phyloP scores from a whole-genome alignment of 2,113 vertebrate species.

The Narcine bancroftii region DNA sequence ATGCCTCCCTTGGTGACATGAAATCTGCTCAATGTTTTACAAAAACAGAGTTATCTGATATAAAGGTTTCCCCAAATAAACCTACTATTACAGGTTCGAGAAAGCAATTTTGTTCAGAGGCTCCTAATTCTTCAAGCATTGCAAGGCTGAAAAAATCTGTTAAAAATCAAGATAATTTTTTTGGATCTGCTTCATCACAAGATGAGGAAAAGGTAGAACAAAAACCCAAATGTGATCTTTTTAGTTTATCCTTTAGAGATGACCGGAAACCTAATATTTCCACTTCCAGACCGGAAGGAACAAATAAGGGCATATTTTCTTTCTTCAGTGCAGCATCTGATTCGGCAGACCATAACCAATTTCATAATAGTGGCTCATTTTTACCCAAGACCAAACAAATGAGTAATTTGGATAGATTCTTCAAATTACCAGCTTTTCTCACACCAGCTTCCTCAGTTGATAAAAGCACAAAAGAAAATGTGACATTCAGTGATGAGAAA shows the following conservation, averaged over 20 bases:
- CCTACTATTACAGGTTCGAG: not conserved
- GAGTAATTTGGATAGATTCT: constrained; percentile 57
- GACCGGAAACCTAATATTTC: constrained; percentile 46
- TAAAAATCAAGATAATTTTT: not conserved
- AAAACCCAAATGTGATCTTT: constrained; percentile 50
- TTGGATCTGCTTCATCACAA: constrained; percentile 17
- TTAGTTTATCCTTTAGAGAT: constrained; percentile 66
- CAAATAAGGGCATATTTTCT: constrained; percentile 64
- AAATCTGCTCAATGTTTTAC: not conserved
- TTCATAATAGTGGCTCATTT: constrained; percentile 27
- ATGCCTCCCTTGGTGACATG: not conserved
- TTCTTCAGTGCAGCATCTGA: constrained; percentile 60
- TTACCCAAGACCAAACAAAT: constrained; percentile 40
- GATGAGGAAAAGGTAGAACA: constrained; percentile 52
- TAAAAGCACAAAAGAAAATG: constrained; percentile 57
- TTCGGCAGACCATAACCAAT: constrained; percentile 37
- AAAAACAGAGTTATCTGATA: constrained; percentile 22
- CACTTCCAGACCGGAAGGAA: constrained; percentile 46
- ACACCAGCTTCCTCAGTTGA: constrained; percentile 51
- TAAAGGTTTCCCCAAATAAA: not conserved
- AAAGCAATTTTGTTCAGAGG: not conserved
- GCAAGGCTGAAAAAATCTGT: not conserved
- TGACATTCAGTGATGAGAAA: constrained; percentile 70
- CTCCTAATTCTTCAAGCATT: not conserved
- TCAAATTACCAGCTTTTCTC: constrained; percentile 71